Conservation (phyloP, 2,113 vertebrate species). For the Ptychochromis oligacanthus region DNA sequence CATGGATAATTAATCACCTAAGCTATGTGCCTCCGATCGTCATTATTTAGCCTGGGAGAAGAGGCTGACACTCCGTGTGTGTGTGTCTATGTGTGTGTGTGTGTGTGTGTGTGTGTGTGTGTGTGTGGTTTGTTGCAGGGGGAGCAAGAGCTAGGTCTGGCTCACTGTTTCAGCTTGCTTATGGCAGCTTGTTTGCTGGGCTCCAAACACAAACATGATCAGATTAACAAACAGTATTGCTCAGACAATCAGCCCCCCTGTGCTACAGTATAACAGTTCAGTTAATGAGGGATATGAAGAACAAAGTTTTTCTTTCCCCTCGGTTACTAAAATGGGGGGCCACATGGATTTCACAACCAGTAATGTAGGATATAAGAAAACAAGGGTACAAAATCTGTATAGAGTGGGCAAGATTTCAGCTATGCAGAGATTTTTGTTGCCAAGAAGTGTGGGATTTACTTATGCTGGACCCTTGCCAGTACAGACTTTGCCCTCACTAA, state of each 20-base stretch:
- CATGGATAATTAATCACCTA: slow-evolving; percentile 82
- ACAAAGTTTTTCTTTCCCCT: not conserved
- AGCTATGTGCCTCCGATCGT: slow-evolving; percentile 72
- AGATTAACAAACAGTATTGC: slow-evolving; percentile 69
- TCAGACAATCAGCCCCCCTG: slow-evolving; percentile 50
- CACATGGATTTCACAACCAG: slow-evolving; percentile 14
- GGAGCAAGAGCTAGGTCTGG: slow-evolving; percentile 25
- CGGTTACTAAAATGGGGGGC: not conserved
- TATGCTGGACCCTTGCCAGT: slow-evolving; percentile 35
- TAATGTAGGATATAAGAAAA: not conserved
- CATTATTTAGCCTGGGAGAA: slow-evolving; percentile 75
- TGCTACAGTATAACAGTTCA: slow-evolving; percentile 31
- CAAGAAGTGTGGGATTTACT: slow-evolving; percentile 42
- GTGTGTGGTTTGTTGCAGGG: slow-evolving; percentile 16
- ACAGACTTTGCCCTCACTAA: slow-evolving; percentile 14
- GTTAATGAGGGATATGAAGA: slow-evolving; percentile 38
- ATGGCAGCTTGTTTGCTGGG: slow-evolving; percentile 66
- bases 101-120: slow-evolving; percentile 21
- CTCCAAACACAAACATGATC: slow-evolving; percentile 66
- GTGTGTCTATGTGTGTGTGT: not conserved
- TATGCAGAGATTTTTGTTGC: slow-evolving; percentile 24
- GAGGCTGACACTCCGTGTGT: slow-evolving; percentile 13
- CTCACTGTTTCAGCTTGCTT: slow-evolving; percentile 58
- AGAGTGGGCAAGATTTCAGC: slow-evolving; percentile 24
- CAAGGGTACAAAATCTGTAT: not conserved